A percentile compares a stretch with the other conserved stretches of the same genome.
Evolutionary conservation across 2,888 invertebrate species (phyloP).

Genomic region (Lymantria monacha): DNA sequence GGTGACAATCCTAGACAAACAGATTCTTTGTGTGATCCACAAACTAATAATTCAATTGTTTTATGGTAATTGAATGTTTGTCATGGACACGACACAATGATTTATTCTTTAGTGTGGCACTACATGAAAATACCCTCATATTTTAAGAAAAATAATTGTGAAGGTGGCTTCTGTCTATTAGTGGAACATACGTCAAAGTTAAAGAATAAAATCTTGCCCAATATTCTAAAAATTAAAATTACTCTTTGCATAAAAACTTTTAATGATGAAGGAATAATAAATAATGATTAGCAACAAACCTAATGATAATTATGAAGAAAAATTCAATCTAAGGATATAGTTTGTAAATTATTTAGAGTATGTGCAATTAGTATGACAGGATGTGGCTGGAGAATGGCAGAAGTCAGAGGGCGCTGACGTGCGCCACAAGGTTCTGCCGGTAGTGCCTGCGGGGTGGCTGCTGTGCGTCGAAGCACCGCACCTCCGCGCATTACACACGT

Average conservation of each 20-base stretch:
- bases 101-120: too few relatives aligned
- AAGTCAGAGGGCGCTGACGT: conserved; percentile 59
- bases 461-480: conserved; percentile 63
- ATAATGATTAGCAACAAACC: conserved; percentile 60
- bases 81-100: too few relatives aligned
- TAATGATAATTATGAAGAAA: conserved; percentile 58
- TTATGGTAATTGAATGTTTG: too few relatives aligned
- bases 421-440: conserved; percentile 74
- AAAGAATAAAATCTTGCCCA: background rate
- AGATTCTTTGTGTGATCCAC: too few relatives aligned
- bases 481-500: conserved; percentile 69
- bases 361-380: conserved; percentile 72
- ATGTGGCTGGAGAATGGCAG: conserved; percentile 67
- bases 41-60: too few relatives aligned
- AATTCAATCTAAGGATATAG: conserved; percentile 74
- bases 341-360: conserved; percentile 71
- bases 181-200: background rate
- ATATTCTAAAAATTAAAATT: conserved; percentile 47
- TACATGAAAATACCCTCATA: too few relatives aligned
- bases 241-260: conserved; percentile 52
- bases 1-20: too few relatives aligned
- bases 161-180: too few relatives aligned
- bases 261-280: conserved; percentile 67
- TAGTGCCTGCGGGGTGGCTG: conserved; percentile 63
- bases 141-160: too few relatives aligned